Percentiles rank a stretch among this genome's conserved stretches.
These are phyloP conservation scores for Panzeria rudis DNA, from an alignment of 2,888 invertebrate species.

Conservation along the genomic window DNA sequence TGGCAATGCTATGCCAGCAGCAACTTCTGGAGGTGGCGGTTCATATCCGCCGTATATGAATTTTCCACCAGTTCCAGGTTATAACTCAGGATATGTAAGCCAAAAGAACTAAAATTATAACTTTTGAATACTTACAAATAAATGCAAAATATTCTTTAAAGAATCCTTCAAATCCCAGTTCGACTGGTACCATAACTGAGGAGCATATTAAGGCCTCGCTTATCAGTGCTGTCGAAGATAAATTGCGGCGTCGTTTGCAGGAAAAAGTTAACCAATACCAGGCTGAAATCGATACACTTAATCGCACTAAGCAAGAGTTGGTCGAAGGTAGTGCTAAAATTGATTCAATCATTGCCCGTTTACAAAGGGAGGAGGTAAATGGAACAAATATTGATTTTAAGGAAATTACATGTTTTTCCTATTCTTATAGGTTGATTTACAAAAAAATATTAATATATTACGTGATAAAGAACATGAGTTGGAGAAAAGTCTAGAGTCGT, in stretches of 20 bases:
- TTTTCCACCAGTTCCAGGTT: constrained; percentile 81
- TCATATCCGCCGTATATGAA: constrained; percentile 85
- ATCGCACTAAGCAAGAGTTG: constrained; percentile 93
- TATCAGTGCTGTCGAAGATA: constrained; percentile 97
- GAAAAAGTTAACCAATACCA: constrained; percentile 96
- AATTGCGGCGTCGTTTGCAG: constrained; percentile 92
- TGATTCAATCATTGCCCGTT: constrained; percentile 89
- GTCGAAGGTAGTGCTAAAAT: constrained; percentile 92
- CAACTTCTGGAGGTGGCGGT: constrained; percentile 78
- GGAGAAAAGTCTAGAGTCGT: constrained; percentile 90
- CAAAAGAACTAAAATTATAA: neutral
- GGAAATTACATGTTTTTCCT: neutral
- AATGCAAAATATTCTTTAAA: constrained; percentile 57
- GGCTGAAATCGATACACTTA: constrained; percentile 95
- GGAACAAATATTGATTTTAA: neutral
- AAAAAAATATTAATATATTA: constrained; percentile 92
- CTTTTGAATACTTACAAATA: neutral
- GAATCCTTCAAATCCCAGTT: constrained; percentile 83
- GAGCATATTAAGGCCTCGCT: constrained; percentile 97
- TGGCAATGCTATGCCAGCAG: constrained; percentile 68
- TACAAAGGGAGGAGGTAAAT: constrained; percentile 89
- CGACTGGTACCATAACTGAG: constrained; percentile 94
- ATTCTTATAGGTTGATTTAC: constrained; percentile 87
- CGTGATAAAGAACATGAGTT: constrained; percentile 95
- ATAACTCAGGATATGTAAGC: constrained; percentile 80